These are phyloP conservation scores for Cyphomyrmex costatus DNA, from an alignment of 1,140 invertebrate species.

Conservation along the genomic window DNA sequence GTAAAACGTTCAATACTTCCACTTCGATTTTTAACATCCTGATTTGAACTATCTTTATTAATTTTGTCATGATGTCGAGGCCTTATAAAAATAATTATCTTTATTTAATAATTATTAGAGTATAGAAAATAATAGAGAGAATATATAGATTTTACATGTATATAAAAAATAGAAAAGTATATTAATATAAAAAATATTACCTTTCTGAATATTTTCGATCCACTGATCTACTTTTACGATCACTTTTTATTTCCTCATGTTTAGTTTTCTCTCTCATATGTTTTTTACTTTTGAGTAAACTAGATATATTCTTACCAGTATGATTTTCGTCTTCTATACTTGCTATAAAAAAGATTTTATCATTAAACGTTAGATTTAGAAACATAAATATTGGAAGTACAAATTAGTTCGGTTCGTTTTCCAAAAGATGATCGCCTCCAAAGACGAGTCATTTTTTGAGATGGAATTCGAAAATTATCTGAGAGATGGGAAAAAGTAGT, in stretches of 20 bases:
- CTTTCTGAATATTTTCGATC: slow-evolving; percentile 70
- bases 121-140: neutral
- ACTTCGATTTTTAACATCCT: slow-evolving; percentile 64
- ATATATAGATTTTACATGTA: neutral
- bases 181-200: slow-evolving; percentile 43
- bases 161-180: slow-evolving; percentile 2
- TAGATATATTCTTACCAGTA: slow-evolving; percentile 51
- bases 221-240: slow-evolving; percentile 52
- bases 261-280: slow-evolving; percentile 49
- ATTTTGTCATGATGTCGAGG: slow-evolving; percentile 67
- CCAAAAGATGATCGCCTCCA: too few relatives aligned
- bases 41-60: slow-evolving; percentile 64
- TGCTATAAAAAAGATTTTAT: slow-evolving; percentile 60
- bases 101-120: slow-evolving; percentile 48
- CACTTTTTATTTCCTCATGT: slow-evolving; percentile 42
- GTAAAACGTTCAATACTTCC: slow-evolving; percentile 71
- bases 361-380: slow-evolving; percentile 35
- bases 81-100: slow-evolving; percentile 35
- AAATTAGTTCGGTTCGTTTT: too few relatives aligned
- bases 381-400: too few relatives aligned
- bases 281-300: slow-evolving; percentile 60
- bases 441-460: too few relatives aligned
- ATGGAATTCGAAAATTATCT: too few relatives aligned
- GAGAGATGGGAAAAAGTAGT: too few relatives aligned
- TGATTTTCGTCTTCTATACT: slow-evolving; percentile 70